These are phyloP conservation scores for Patagioenas fasciata DNA, from an alignment of 2,113 vertebrate species.

Conservation along the genomic window DNA sequence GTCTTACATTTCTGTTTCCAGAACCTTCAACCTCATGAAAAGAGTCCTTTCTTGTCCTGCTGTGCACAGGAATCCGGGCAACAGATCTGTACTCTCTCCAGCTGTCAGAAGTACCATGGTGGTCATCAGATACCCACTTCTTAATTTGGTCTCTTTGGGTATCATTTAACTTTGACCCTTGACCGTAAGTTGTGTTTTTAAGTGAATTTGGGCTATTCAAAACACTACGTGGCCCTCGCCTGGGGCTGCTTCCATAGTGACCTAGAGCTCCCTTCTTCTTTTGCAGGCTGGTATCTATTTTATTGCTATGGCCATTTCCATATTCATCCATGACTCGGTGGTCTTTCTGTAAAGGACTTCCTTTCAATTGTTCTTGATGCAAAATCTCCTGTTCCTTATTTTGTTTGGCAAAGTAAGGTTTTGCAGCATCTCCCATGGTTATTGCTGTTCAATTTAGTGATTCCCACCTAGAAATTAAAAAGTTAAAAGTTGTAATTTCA, in stretches of 20 bases:
- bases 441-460: conserved; percentile 40
- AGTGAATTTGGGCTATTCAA: conserved; percentile 75
- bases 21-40: conserved; percentile 71
- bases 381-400: conserved; percentile 71
- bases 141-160: conserved; percentile 79
- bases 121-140: conserved; percentile 77
- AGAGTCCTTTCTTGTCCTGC: conserved; percentile 72
- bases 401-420: conserved; percentile 77
- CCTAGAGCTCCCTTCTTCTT: conserved; percentile 72
- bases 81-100: conserved; percentile 79
- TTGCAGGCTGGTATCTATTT: conserved; percentile 73
- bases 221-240: conserved; percentile 70
- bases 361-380: conserved; percentile 79
- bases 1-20: conserved; percentile 64
- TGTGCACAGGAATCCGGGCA: conserved; percentile 51
- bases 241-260: conserved; percentile 76
- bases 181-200: conserved; percentile 69
- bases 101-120: conserved; percentile 69
- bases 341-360: conserved; percentile 58
- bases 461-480: conserved; percentile 43
- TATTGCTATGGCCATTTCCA: conserved; percentile 73
- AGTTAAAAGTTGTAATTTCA: neutral
- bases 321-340: conserved; percentile 71
- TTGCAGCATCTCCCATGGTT: conserved; percentile 85
- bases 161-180: conserved; percentile 74